These are phyloP conservation scores for Mellivora capensis DNA, from an alignment of 2,113 vertebrate genomes.

Conservation along the genomic window DNA sequence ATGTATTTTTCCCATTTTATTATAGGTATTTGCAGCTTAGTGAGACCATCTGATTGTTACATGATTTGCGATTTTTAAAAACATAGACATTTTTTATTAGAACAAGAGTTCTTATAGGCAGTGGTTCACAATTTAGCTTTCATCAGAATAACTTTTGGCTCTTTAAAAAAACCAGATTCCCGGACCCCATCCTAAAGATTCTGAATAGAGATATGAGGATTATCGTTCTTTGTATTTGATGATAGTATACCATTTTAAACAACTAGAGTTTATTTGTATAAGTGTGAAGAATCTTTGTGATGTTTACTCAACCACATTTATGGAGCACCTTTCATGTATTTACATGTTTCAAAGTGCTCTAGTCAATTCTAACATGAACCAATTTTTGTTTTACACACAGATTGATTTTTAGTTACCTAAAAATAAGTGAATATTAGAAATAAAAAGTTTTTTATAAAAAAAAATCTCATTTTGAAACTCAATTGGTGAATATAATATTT, in stretches of 20 bases:
- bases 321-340: not conserved
- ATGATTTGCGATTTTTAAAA: not conserved
- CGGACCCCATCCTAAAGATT: not conserved
- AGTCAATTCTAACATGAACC: not conserved
- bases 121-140: not conserved
- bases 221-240: not conserved
- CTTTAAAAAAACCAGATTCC: not conserved
- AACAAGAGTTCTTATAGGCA: not conserved
- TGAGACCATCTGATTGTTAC: not conserved
- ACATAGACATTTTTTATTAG: not conserved
- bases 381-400: not conserved
- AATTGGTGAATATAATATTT: not conserved
- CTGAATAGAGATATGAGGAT: not conserved
- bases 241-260: not conserved
- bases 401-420: slow-evolving; percentile 7
- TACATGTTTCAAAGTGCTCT: not conserved
- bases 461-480: not conserved
- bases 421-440: slow-evolving; percentile 3
- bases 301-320: not conserved
- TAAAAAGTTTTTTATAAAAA: not conserved
- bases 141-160: not conserved
- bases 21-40: not conserved
- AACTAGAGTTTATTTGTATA: not conserved
- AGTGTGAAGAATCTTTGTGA: not conserved
- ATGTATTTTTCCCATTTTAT: not conserved